A percentile compares a stretch with the other conserved stretches of the same genome.
Conservation (phyloP, 2,797 vertebrate genomes). For the Buphagus erythrorhynchus region DNA sequence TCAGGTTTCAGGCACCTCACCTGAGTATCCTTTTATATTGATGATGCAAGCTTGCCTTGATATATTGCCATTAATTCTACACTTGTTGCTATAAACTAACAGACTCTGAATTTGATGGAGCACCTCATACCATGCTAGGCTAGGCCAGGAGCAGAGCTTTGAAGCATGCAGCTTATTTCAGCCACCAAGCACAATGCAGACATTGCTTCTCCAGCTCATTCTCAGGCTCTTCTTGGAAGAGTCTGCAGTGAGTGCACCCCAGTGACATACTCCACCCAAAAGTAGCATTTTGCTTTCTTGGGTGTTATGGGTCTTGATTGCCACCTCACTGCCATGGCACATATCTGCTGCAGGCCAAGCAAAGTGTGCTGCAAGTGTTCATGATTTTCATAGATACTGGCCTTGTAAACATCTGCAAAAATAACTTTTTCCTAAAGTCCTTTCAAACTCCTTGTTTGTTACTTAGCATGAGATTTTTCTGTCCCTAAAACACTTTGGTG, state of each 20-base stretch:
- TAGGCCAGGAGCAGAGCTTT: neutral
- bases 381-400: neutral
- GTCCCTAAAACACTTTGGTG: neutral
- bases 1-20: neutral
- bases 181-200: neutral
- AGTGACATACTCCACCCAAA: neutral
- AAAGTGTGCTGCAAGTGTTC: neutral
- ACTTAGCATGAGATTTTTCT: neutral
- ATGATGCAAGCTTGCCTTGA: neutral
- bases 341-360: neutral
- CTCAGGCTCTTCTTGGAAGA: neutral
- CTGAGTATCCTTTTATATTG: neutral
- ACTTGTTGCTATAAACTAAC: neutral
- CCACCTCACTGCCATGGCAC: neutral
- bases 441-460: neutral
- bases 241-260: neutral
- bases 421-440: neutral
- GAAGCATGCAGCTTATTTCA: neutral
- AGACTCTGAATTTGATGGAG: neutral
- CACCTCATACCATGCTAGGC: neutral
- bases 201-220: neutral
- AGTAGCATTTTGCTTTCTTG: neutral
- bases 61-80: neutral
- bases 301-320: neutral
- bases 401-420: neutral